Conservation (phyloP, 2,113 vertebrate genomes). For the Cichladusa arquata region DNA sequence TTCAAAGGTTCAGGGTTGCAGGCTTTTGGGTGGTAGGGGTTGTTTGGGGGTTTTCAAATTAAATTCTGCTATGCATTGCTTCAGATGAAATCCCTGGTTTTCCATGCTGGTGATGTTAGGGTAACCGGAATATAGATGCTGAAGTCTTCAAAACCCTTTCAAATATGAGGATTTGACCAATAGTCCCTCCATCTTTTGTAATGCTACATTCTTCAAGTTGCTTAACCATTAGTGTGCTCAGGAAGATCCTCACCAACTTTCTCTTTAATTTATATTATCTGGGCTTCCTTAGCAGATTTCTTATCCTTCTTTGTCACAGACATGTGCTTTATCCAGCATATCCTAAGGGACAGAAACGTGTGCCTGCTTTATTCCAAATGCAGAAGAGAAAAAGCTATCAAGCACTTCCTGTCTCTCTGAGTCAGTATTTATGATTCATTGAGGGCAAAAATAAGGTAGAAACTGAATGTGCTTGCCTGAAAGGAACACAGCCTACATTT, state of each 20-base stretch:
- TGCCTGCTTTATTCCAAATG: background rate
- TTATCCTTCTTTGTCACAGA: background rate
- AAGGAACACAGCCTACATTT: constrained; percentile 16
- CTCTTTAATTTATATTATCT: background rate
- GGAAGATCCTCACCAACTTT: background rate
- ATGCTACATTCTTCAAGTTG: background rate
- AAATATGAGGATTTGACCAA: background rate
- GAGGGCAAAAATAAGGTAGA: background rate
- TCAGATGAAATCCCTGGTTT: background rate
- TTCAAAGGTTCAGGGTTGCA: background rate
- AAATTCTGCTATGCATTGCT: background rate
- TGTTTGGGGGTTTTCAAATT: background rate
- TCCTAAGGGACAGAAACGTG: background rate
- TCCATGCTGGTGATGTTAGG: background rate
- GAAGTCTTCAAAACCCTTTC: background rate
- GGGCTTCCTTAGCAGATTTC: background rate
- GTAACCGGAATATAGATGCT: background rate
- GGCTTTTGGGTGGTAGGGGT: background rate
- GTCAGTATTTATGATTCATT: constrained; percentile 27
- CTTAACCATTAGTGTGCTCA: background rate
- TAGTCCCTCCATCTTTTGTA: background rate
- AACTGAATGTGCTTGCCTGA: background rate
- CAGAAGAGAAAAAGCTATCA: background rate
- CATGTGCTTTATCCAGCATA: background rate
- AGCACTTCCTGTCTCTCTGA: background rate